Evolutionary conservation across 1,140 invertebrate genomes (phyloP).

Genomic region (Popillia japonica): DNA sequence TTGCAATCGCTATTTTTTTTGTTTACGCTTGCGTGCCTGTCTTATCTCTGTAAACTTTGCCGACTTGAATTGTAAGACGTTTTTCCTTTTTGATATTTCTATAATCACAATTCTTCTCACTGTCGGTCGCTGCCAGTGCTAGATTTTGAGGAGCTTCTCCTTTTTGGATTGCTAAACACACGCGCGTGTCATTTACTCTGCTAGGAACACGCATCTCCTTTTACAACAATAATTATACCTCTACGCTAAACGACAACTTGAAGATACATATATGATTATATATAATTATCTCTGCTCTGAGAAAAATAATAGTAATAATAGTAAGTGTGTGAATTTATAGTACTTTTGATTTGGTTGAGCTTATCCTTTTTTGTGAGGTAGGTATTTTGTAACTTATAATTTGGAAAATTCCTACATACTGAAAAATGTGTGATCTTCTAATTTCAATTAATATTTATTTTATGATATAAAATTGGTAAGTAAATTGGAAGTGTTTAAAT

Average conservation of each 20-base stretch:
- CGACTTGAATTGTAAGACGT: not conserved
- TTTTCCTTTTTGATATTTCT: not conserved
- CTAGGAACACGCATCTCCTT: not conserved
- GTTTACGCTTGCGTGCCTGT: not conserved
- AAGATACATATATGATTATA: no score
- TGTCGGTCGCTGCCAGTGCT: not conserved
- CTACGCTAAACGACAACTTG: not conserved
- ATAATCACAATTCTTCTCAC: not conserved
- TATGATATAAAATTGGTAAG: no score
- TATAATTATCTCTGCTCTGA: not conserved
- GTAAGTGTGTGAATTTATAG: not conserved
- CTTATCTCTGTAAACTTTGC: not conserved
- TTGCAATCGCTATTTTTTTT: not conserved
- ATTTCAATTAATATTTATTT: no score
- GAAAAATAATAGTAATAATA: not conserved
- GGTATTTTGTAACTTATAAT: no score
- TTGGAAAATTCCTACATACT: no score
- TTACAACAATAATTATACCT: conserved; percentile 7
- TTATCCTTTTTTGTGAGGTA: no score
- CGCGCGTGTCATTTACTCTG: not conserved
- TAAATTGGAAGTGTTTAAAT: no score
- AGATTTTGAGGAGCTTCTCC: not conserved
- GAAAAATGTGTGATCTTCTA: no score
- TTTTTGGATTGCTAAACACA: not conserved
- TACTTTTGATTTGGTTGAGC: no score